Conservation (phyloP, 2,113 vertebrate genomes). For the Thunnus thynnus region DNA sequence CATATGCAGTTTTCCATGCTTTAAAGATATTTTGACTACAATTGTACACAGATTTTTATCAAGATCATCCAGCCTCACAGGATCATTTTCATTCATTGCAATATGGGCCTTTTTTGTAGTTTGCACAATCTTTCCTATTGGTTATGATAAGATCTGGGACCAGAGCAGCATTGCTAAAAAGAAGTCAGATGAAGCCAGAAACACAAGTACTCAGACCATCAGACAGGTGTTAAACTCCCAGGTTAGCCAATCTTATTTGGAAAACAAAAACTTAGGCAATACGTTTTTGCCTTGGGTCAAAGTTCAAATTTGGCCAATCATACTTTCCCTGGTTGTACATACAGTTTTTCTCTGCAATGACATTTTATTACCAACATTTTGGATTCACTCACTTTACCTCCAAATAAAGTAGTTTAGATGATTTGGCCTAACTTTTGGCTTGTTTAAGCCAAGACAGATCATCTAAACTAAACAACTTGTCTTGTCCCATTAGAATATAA, state of each 20-base stretch:
- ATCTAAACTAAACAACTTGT: not conserved
- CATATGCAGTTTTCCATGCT: not conserved
- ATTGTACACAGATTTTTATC: not conserved
- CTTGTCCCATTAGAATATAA: not conserved
- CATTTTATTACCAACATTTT: not conserved
- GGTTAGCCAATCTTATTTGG: not conserved
- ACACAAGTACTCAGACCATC: too few species aligned
- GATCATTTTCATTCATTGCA: too few species aligned
- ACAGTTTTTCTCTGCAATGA: not conserved
- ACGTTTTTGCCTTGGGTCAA: too few species aligned
- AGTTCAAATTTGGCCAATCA: not conserved
- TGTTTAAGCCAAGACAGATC: not conserved
- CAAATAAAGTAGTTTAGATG: not conserved
- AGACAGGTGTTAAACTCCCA: not conserved
- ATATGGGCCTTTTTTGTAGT: not conserved
- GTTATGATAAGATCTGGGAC: not conserved
- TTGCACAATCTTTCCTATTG: not conserved
- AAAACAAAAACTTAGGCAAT: not conserved
- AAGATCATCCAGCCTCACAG: too few species aligned
- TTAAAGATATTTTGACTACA: not conserved
- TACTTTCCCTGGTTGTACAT: not conserved
- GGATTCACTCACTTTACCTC: not conserved
- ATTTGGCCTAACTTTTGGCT: not conserved
- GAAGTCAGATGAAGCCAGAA: too few species aligned
- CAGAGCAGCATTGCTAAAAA: not conserved